These are phyloP conservation scores for Mesopsocus fuscifrons DNA, from an alignment of 2,888 invertebrate genomes.

Conservation along the genomic window DNA sequence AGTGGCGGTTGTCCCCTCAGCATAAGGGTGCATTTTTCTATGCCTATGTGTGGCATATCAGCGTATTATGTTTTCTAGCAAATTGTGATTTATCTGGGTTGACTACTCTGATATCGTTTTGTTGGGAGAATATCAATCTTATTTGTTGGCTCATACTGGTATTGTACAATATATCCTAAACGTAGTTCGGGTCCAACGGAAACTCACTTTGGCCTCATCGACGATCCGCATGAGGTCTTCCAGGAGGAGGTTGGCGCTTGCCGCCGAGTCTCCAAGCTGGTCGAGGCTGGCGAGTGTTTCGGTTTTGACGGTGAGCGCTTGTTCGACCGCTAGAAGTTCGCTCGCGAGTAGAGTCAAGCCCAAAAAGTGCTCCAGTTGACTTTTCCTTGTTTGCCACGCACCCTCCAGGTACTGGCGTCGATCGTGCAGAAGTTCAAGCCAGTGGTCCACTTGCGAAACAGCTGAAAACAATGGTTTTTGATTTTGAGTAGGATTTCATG, in stretches of 20 bases:
- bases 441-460: slow-evolving; percentile 48
- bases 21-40: too few species aligned
- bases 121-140: too few species aligned
- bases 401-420: slow-evolving; percentile 49
- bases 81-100: background rate
- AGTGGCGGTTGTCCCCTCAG: too few species aligned
- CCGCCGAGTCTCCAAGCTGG: slow-evolving; percentile 49
- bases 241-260: slow-evolving; percentile 44
- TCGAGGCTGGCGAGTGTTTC: slow-evolving; percentile 33
- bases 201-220: slow-evolving; percentile 42
- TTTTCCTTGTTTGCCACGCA: slow-evolving; percentile 45
- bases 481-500: too few species aligned
- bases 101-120: too few species aligned
- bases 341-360: slow-evolving; percentile 51
- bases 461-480: slow-evolving; percentile 29
- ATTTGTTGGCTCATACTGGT: too few species aligned
- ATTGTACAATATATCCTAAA: too few species aligned
- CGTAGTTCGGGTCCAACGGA: too few species aligned
- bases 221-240: slow-evolving; percentile 48
- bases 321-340: slow-evolving; percentile 45
- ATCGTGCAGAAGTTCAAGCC: slow-evolving; percentile 57
- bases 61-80: too few species aligned
- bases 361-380: slow-evolving; percentile 57
- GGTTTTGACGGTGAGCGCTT: slow-evolving; percentile 33
- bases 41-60: too few species aligned